phyloP scores from a whole-genome alignment of 2,113 vertebrate species.

The Bubo scandiacus region DNA sequence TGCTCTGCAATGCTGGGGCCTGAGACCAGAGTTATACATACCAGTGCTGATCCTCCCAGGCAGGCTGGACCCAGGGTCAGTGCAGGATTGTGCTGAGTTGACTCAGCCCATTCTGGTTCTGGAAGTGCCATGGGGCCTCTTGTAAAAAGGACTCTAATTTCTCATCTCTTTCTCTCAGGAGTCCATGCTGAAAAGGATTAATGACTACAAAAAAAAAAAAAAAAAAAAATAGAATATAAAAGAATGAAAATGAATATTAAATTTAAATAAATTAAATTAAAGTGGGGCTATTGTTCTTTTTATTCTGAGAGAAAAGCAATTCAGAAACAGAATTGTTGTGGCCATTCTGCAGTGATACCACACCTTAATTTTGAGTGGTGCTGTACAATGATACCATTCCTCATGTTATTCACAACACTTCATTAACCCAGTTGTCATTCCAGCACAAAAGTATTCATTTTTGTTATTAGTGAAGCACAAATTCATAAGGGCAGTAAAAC shows the following conservation, averaged over 20 bases:
- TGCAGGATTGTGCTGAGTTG: fast-evolving
- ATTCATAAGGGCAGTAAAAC: not conserved
- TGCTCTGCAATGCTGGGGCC: not conserved
- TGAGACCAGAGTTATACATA: not conserved
- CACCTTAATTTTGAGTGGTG: not conserved
- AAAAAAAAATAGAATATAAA: not conserved
- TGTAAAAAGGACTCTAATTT: not conserved
- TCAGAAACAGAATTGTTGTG: not conserved
- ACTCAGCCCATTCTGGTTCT: not conserved
- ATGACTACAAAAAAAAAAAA: fast-evolving
- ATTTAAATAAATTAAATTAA: not conserved
- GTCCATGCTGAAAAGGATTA: not conserved
- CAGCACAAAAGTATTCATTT: not conserved
- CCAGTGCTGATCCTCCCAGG: not conserved
- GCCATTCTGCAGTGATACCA: not conserved
- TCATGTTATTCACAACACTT: not conserved
- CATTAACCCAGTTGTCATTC: not conserved
- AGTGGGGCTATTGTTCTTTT: not conserved
- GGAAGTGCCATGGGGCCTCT: fast-evolving
- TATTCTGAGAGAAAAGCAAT: not conserved
- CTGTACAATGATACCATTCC: not conserved
- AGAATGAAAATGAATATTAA: not conserved
- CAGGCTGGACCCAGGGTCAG: not conserved
- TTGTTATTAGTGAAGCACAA: not conserved
- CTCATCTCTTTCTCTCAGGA: not conserved